Conservation (phyloP, 2,888 invertebrate genomes). For the Drosophila affinis region DNA sequence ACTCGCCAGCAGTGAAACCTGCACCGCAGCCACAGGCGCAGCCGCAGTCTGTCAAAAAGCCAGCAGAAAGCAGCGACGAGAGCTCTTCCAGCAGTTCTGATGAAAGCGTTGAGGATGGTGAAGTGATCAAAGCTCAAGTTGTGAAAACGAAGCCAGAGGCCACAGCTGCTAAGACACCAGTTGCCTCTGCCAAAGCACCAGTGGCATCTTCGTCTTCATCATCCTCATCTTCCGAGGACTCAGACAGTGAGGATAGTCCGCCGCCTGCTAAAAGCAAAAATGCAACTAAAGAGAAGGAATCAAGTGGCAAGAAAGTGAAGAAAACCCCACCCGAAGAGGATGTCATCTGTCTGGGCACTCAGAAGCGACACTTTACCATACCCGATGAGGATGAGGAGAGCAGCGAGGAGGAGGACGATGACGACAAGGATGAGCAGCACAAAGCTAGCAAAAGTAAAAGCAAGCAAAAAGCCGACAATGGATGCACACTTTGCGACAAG, state of each 20-base stretch:
- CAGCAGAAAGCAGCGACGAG: conserved; percentile 40
- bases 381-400: conserved; percentile 65
- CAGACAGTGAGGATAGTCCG: conserved; percentile 45
- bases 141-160: neutral
- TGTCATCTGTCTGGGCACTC: conserved; percentile 79
- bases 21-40: conserved; percentile 8
- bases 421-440: conserved; percentile 22
- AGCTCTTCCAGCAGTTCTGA: conserved; percentile 57
- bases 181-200: neutral
- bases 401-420: conserved; percentile 19
- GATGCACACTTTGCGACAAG: conserved; percentile 80
- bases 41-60: neutral
- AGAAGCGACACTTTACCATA: conserved; percentile 62
- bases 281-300: conserved; percentile 29
- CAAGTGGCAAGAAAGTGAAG: conserved; percentile 31
- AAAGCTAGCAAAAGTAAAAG: conserved; percentile 26
- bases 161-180: conserved; percentile 21
- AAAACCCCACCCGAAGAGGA: conserved; percentile 69
- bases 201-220: conserved; percentile 47
- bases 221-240: conserved; percentile 45
- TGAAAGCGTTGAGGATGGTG: conserved; percentile 53
- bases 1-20: conserved; percentile 1
- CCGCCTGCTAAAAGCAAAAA: conserved; percentile 28
- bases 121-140: conserved; percentile 32
- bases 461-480: conserved; percentile 17